phyloP scores from a whole-genome alignment of 1,140 invertebrate genomes.

The Reticulitermes speratus region DNA sequence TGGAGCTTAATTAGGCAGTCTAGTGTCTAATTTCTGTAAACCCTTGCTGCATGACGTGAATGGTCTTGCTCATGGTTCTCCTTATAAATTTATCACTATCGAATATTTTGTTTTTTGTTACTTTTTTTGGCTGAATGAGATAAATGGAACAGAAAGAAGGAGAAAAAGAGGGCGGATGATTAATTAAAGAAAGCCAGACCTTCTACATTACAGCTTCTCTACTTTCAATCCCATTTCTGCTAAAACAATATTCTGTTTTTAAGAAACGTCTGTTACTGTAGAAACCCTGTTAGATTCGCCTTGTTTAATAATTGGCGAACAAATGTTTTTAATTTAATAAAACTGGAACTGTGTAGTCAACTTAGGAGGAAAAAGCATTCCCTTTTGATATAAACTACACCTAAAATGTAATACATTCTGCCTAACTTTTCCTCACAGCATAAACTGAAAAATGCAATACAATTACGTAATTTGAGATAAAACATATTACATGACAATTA shows the following conservation, averaged over 20 bases:
- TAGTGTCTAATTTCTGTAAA: background rate
- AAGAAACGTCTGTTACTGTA: background rate
- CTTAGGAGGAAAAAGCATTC: no score
- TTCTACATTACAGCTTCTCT: background rate
- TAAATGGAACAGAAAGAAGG: background rate
- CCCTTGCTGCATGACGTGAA: no score
- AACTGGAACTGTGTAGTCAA: no score
- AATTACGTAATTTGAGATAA: no score
- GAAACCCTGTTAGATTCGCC: background rate
- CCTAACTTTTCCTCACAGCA: no score
- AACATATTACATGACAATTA: no score
- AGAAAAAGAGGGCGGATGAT: background rate
- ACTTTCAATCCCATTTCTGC: background rate
- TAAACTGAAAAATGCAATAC: no score
- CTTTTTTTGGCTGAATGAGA: background rate
- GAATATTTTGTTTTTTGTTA: background rate
- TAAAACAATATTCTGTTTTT: background rate
- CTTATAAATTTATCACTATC: background rate
- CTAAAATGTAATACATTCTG: no score
- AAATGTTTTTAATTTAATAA: background rate
- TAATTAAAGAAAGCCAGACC: background rate
- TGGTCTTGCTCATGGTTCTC: background rate
- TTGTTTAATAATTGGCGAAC: background rate
- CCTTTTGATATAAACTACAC: no score
- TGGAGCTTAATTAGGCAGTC: no score